A percentile compares a stretch with the other conserved stretches of the same genome.
phyloP scores from a whole-genome alignment of 2,797 vertebrate species.

The Smutsia temminckii region DNA sequence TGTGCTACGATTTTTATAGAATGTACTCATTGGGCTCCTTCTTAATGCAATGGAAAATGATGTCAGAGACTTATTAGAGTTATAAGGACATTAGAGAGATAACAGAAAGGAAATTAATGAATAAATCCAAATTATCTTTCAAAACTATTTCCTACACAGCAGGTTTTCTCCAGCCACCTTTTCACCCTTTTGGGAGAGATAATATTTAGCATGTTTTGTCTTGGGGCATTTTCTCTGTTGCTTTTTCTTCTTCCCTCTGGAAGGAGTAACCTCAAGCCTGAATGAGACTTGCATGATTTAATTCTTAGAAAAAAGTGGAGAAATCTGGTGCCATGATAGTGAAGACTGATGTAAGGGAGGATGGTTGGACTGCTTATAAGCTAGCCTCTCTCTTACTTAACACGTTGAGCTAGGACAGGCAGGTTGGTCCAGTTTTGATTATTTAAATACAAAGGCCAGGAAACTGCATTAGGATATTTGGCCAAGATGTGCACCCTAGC shows the following conservation, averaged over 20 bases:
- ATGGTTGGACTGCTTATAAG: neutral
- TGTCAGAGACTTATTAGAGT: neutral
- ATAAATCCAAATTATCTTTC: neutral
- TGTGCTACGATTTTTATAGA: neutral
- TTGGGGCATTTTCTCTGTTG: neutral
- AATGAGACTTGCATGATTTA: neutral
- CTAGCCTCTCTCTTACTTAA: neutral
- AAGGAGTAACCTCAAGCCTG: neutral
- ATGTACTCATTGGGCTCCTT: neutral
- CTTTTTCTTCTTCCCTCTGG: neutral
- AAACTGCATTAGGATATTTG: neutral
- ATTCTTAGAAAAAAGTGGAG: neutral
- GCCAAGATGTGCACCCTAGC: neutral
- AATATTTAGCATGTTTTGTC: neutral
- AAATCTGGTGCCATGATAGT: neutral
- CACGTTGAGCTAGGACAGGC: neutral
- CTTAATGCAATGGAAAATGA: neutral
- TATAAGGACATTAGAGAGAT: neutral
- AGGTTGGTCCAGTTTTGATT: neutral
- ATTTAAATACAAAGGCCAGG: neutral
- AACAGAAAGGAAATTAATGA: neutral
- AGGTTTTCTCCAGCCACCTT: neutral
- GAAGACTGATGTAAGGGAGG: neutral
- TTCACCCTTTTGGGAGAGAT: neutral
- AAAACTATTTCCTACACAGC: neutral